phyloP scores from a whole-genome alignment of 2,113 vertebrate species.

The Petaurus breviceps region DNA sequence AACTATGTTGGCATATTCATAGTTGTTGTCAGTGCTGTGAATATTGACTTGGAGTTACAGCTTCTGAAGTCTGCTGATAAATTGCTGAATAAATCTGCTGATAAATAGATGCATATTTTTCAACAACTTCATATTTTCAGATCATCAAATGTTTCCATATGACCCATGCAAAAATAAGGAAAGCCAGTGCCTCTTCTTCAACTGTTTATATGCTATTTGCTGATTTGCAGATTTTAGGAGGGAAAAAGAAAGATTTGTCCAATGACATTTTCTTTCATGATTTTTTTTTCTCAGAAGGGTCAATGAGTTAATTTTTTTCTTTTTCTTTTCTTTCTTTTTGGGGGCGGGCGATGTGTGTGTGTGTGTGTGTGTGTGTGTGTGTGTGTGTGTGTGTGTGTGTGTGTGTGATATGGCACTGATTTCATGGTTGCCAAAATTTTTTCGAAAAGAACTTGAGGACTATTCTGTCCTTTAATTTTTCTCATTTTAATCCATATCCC shows the following conservation, averaged over 20 bases:
- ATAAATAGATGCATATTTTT: constrained; percentile 45
- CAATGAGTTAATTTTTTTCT: constrained; percentile 12
- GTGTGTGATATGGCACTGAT: constrained; percentile 23
- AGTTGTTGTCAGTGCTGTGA: too few species aligned
- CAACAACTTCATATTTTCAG: constrained; percentile 6
- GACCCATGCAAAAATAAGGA: background rate
- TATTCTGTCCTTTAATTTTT: constrained; percentile 57
- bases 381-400: too few species aligned
- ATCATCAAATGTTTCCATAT: constrained; percentile 25
- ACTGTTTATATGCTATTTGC: background rate
- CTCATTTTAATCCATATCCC: constrained; percentile 39
- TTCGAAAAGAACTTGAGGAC: constrained; percentile 22
- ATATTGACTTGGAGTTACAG: too few species aligned
- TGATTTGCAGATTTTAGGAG: constrained; percentile 17
- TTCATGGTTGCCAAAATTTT: constrained; percentile 35
- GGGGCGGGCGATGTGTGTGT: too few species aligned
- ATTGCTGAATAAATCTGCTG: background rate
- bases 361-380: too few species aligned
- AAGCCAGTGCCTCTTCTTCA: background rate
- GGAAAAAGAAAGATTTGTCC: background rate
- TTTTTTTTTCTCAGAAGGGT: background rate
- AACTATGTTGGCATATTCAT: too few species aligned
- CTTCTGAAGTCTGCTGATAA: constrained; percentile 10
- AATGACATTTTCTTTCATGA: background rate
- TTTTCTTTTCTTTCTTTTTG: constrained; percentile 56